These are phyloP conservation scores for Drosophila setosimentum DNA, from an alignment of 2,888 invertebrate species.

Conservation along the genomic window DNA sequence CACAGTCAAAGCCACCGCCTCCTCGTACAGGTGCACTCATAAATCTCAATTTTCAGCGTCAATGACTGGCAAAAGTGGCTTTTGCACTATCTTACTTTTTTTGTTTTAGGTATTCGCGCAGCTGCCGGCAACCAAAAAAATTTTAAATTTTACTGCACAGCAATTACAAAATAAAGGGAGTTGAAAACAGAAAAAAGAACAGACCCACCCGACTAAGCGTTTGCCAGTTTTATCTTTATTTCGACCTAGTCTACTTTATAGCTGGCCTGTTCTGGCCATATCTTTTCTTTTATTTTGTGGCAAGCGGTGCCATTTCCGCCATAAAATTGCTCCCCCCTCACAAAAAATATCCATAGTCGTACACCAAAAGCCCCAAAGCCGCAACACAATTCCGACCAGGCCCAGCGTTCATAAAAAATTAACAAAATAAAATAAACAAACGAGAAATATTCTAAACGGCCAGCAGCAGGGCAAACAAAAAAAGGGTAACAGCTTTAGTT, in stretches of 20 bases:
- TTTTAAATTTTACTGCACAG: constrained; percentile 52
- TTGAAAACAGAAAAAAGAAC: background rate
- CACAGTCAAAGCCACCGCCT: background rate
- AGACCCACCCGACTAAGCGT: constrained; percentile 47
- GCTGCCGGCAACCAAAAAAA: constrained; percentile 40
- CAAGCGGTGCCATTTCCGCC: constrained; percentile 77
- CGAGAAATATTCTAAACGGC: constrained; percentile 72
- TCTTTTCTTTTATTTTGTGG: constrained; percentile 79
- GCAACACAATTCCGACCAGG: constrained; percentile 47
- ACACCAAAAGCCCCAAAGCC: constrained; percentile 44
- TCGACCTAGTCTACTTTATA: constrained; percentile 79
- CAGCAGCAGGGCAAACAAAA: constrained; percentile 28
- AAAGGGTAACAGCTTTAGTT: constrained; percentile 58
- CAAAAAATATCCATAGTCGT: constrained; percentile 1
- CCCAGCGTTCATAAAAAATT: constrained; percentile 73
- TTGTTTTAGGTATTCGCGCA: constrained; percentile 38
- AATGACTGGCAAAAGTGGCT: constrained; percentile 72
- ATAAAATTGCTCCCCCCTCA: constrained; percentile 55
- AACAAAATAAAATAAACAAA: constrained; percentile 68
- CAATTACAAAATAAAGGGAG: constrained; percentile 38
- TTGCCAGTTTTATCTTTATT: constrained; percentile 76
- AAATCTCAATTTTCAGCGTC: constrained; percentile 76
- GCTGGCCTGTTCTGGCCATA: constrained; percentile 58
- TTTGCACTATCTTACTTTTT: constrained; percentile 11
- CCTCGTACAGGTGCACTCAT: constrained; percentile 62